Evolutionary conservation across 2,797 vertebrate species (phyloP).

Genomic region (Micrastur ruficollis): DNA sequence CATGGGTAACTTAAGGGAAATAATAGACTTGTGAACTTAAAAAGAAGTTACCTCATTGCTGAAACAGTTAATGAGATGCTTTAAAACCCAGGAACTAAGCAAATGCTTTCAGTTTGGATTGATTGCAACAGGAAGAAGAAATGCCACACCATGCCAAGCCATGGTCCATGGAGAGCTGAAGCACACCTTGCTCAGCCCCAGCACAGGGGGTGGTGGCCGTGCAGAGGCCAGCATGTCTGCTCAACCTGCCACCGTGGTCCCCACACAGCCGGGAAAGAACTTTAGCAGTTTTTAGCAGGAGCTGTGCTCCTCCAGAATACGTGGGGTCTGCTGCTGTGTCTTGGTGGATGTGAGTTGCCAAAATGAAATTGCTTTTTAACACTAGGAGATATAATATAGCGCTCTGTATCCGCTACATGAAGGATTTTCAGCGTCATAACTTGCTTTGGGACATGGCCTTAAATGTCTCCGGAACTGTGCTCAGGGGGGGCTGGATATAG

Average conservation of each 20-base stretch:
- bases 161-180: background rate
- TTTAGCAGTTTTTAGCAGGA: background rate
- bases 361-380: background rate
- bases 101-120: background rate
- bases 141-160: background rate
- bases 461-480: background rate
- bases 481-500: background rate
- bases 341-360: background rate
- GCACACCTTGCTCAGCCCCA: background rate
- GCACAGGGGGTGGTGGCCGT: rapidly evolving
- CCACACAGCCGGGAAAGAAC: background rate
- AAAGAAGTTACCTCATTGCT: background rate
- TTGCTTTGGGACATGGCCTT: background rate
- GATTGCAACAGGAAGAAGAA: background rate
- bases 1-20: background rate
- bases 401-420: background rate
- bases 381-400: background rate
- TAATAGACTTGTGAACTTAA: background rate
- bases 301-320: background rate
- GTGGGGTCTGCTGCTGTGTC: background rate
- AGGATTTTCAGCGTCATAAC: background rate
- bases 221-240: background rate
- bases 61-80: background rate
- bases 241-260: rapidly evolving
- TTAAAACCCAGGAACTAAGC: background rate